Conservation (phyloP, 2,797 vertebrate species). For the Enteromius anoplus region DNA sequence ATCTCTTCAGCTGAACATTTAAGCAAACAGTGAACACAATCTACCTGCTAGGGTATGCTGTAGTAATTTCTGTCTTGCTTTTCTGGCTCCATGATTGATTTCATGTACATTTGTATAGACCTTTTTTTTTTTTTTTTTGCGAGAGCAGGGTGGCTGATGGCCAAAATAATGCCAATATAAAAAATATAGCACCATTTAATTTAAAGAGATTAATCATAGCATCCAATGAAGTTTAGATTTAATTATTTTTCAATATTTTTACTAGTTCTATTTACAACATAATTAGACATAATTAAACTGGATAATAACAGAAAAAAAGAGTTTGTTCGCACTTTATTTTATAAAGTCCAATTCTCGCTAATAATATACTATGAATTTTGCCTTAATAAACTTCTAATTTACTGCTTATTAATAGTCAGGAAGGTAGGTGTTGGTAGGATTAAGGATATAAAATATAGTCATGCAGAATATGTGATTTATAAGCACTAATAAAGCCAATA, state of each 20-base stretch:
- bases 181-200: not conserved
- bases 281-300: not conserved
- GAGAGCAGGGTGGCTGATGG: not conserved
- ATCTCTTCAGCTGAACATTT: conserved; percentile 20
- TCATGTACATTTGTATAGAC: not conserved
- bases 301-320: no score
- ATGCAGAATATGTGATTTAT: not conserved
- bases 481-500: not conserved
- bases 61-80: conserved; percentile 8
- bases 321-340: not conserved
- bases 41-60: not conserved
- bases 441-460: not conserved
- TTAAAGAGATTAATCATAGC: not conserved
- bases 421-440: not conserved
- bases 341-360: not conserved
- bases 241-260: no score
- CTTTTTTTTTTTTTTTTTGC: not conserved
- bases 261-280: not conserved
- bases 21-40: conserved; percentile 10
- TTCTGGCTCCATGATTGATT: not conserved
- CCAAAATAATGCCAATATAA: not conserved
- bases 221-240: not conserved
- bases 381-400: not conserved
- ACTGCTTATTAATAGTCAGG: not conserved
- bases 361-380: not conserved